Evolutionary conservation across 2,888 invertebrate species (phyloP), one percentile per base, ranked within the genome.

Genomic region (Hipparchia semele): DNA sequence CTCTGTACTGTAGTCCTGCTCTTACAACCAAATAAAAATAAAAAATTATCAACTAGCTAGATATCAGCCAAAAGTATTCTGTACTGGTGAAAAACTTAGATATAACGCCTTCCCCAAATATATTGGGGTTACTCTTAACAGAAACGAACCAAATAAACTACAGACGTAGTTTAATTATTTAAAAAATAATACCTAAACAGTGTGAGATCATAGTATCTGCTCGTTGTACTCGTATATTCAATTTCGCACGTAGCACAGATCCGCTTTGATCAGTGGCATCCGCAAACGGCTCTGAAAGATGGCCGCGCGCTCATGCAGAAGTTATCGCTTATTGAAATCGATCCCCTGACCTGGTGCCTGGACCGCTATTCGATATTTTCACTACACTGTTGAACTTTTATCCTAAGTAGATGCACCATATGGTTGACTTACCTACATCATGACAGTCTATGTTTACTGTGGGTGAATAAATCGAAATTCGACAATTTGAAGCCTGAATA

Each of bases 311-410:
- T 86, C 88, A 87, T 87, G 90, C 86, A 83, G 87, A 90, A 90
- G 85, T 88, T 89, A 90, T 90, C 89, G 87, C 85, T 86, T 89
- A 90, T 90, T 90, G 89, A 89, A 89, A 90, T 90, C 88, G 88
- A 90, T 86, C 80, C 79, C 78, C 68, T 72, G 78, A 80, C 79
- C 80, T 73, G 72, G 56, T 77, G 80, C 78, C 80, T 72, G 72
- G 65, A 73, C 75, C 61, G 70, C 73, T 73, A 68, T 64, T 69
- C 74, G 72, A 77, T 74, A 79, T 77, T 76, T 77, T 77, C 77
- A 75, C 76, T 68, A 68, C 72, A 73, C 74, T 72, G 72, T 75
- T 68, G 23, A 59, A 59, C 33, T 51, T 64, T 51, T 51, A 64
- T 64, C 23, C 39, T 23, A 33, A 39, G 10, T 60, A 49, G 49